Conservation (phyloP, 1,140 invertebrate genomes). For the Temnothorax longispinosus region DNA sequence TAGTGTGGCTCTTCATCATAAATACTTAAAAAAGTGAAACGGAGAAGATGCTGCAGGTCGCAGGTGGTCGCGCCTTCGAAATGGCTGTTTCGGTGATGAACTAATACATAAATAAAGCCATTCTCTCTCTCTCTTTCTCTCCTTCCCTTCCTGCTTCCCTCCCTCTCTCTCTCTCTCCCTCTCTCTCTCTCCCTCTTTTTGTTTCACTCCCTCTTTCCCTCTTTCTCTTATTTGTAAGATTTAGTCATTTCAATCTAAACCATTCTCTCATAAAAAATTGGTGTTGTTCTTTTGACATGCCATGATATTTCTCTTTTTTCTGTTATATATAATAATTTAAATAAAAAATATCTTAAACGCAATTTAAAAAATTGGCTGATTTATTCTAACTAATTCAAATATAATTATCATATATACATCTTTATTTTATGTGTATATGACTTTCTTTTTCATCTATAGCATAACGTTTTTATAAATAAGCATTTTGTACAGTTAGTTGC, state of each 20-base stretch:
- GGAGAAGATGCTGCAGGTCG: conserved; percentile 44
- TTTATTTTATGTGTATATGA: neutral
- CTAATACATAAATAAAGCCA: conserved; percentile 80
- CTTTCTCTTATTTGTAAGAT: neutral
- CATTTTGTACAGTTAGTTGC: neutral
- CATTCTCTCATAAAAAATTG: neutral
- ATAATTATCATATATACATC: neutral
- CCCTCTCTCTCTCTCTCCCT: neutral
- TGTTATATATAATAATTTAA: neutral
- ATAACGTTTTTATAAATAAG: neutral
- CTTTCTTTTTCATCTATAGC: neutral
- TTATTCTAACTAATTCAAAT: neutral
- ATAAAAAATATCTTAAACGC: neutral
- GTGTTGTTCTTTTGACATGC: neutral
- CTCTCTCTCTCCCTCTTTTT: neutral
- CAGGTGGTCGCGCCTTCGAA: conserved; percentile 71
- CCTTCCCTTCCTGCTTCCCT: neutral
- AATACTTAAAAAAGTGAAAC: conserved; percentile 71
- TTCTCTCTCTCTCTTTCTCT: neutral
- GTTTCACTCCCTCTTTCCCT: neutral
- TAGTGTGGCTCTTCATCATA: conserved; percentile 63
- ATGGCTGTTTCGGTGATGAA: conserved; percentile 77
- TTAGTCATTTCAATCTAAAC: conserved; percentile 9
- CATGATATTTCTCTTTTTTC: neutral
- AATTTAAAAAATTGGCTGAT: neutral